A percentile compares a stretch with the other conserved stretches of the same genome.
Conservation (phyloP, 1,140 invertebrate genomes). For the Maconellicoccus hirsutus region DNA sequence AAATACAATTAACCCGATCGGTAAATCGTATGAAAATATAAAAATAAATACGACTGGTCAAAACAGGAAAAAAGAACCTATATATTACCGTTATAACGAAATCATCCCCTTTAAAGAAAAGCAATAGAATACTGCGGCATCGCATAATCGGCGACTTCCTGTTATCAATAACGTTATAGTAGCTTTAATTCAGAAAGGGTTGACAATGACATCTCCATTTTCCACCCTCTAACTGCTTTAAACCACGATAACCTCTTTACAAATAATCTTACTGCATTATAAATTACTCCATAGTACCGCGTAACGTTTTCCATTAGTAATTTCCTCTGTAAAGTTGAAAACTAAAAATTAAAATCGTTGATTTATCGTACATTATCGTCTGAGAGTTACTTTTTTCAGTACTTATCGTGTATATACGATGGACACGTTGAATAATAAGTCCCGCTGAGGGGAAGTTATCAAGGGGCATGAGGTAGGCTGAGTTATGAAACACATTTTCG, state of each 20-base stretch:
- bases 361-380: background rate
- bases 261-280: constrained; percentile 2
- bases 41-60: background rate
- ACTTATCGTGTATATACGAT: too few species aligned
- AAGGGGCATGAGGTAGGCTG: too few species aligned
- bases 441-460: too few species aligned
- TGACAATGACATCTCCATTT: constrained; percentile 22
- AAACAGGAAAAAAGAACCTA: constrained; percentile 4
- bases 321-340: constrained; percentile 9
- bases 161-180: constrained; percentile 22
- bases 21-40: too few species aligned
- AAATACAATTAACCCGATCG: too few species aligned
- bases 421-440: too few species aligned
- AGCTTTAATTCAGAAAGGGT: constrained; percentile 20
- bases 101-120: background rate
- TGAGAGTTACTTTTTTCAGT: too few species aligned
- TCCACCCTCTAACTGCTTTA: constrained; percentile 21
- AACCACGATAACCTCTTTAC: constrained; percentile 22
- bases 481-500: too few species aligned
- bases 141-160: constrained; percentile 17
- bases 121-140: background rate
- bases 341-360: constrained; percentile 3
- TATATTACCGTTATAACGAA: background rate
- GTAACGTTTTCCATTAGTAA: constrained; percentile 16
- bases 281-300: background rate